phyloP scores from a whole-genome alignment of 1,140 invertebrate genomes.

The Hermetia illucens region DNA sequence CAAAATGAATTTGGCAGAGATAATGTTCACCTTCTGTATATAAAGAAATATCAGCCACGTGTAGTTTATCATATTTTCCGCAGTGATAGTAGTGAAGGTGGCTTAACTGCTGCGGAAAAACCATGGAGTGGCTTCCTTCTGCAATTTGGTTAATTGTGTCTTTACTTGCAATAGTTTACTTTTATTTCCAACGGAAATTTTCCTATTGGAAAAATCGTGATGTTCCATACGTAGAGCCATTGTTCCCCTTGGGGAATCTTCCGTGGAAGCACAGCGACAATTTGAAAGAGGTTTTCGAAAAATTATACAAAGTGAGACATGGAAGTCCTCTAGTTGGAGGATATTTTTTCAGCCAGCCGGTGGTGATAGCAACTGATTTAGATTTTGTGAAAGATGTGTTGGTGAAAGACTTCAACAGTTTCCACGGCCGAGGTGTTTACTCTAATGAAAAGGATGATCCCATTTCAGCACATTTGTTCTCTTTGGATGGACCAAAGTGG shows the following conservation, averaged over 20 bases:
- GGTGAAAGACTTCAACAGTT: neutral
- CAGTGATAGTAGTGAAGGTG: too few species aligned
- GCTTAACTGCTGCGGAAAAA: too few species aligned
- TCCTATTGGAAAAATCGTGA: conserved; percentile 26
- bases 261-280: neutral
- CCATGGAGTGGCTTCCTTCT: too few species aligned
- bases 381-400: conserved; percentile 36
- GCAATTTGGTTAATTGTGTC: too few species aligned
- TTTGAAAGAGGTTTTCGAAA: neutral
- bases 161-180: neutral
- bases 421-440: conserved; percentile 12
- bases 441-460: conserved; percentile 34
- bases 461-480: conserved; percentile 34
- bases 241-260: conserved; percentile 2
- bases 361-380: conserved; percentile 30
- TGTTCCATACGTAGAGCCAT: conserved; percentile 9
- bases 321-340: conserved; percentile 4
- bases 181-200: conserved; percentile 1
- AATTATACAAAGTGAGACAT: conserved; percentile 1
- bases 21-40: too few species aligned
- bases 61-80: too few species aligned
- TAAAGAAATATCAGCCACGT: too few species aligned
- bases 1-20: too few species aligned
- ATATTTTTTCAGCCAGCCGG: conserved; percentile 31
- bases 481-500: conserved; percentile 34